Percentiles rank a stretch among this genome's conserved stretches.
Conservation (phyloP, 1,140 invertebrate genomes). For the Adoxophyes honmai region DNA sequence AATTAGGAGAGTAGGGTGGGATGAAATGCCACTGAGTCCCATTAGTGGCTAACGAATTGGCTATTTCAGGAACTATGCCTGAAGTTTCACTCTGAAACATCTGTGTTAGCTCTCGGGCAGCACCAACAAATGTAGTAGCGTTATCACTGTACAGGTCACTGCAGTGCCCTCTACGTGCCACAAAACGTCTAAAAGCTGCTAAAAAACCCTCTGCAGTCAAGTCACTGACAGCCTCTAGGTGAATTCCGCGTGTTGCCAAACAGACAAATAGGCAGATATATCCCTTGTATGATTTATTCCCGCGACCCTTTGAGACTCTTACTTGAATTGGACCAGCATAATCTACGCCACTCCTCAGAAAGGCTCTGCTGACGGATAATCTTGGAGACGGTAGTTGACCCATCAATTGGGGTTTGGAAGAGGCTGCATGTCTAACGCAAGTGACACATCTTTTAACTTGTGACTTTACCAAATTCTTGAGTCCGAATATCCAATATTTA, state of each 20-base stretch:
- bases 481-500: conserved; percentile 20
- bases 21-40: conserved; percentile 1
- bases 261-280: conserved; percentile 23
- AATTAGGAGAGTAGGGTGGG: conserved; percentile 29
- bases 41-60: neutral
- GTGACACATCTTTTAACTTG: conserved; percentile 9
- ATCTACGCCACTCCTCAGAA: conserved; percentile 20
- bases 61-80: neutral
- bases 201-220: conserved; percentile 19
- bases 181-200: conserved; percentile 19
- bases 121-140: conserved; percentile 48
- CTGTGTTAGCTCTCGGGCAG: conserved; percentile 20
- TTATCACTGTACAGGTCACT: conserved; percentile 41
- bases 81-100: neutral
- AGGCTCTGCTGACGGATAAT: conserved; percentile 15
- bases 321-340: conserved; percentile 19
- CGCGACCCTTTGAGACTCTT: conserved; percentile 13
- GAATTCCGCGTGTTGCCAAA: conserved; percentile 21
- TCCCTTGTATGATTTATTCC: conserved; percentile 14
- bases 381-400: conserved; percentile 17
- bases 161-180: conserved; percentile 31
- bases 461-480: neutral
- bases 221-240: conserved; percentile 19
- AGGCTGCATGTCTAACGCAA: conserved; percentile 14
- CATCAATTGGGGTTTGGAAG: conserved; percentile 15